These are phyloP conservation scores for Ptiloglossa arizonensis DNA, from an alignment of 1,140 invertebrate genomes.

Conservation along the genomic window DNA sequence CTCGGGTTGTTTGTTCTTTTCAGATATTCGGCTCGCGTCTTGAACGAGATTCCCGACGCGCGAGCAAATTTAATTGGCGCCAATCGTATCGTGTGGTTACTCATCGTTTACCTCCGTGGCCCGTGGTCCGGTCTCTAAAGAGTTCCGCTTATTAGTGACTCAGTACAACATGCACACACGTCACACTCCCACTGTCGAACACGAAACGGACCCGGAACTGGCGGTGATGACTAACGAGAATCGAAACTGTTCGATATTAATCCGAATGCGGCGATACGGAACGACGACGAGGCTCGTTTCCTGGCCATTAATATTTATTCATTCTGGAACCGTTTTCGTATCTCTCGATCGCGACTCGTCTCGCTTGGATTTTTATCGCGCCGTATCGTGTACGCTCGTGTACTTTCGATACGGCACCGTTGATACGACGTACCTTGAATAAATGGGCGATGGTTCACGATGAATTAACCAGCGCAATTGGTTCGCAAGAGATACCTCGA, in stretches of 20 bases:
- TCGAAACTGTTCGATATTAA: constrained; percentile 55
- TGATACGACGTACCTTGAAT: too few species aligned
- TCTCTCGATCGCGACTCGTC: background rate
- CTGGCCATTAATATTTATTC: constrained; percentile 45
- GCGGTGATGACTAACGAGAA: constrained; percentile 58
- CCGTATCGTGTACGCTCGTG: too few species aligned
- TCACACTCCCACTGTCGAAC: background rate
- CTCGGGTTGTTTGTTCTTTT: too few species aligned
- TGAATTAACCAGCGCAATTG: too few species aligned
- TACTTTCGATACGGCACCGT: background rate
- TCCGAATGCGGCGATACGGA: constrained; percentile 23
- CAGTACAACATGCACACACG: constrained; percentile 29
- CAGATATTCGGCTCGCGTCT: too few species aligned
- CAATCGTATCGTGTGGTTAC: constrained; percentile 7
- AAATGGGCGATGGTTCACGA: too few species aligned
- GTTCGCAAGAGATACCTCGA: too few species aligned
- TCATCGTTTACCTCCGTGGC: constrained; percentile 23
- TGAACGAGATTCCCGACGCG: background rate
- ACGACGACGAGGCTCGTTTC: constrained; percentile 22
- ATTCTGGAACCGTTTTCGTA: background rate
- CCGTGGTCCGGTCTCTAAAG: background rate
- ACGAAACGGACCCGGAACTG: background rate
- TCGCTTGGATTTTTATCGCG: background rate
- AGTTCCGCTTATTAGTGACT: constrained; percentile 56
- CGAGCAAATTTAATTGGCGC: background rate